Evolutionary conservation across 2,113 vertebrate genomes (phyloP), one percentile per base, ranked within the genome.

Genomic region (Zapornia atra): DNA sequence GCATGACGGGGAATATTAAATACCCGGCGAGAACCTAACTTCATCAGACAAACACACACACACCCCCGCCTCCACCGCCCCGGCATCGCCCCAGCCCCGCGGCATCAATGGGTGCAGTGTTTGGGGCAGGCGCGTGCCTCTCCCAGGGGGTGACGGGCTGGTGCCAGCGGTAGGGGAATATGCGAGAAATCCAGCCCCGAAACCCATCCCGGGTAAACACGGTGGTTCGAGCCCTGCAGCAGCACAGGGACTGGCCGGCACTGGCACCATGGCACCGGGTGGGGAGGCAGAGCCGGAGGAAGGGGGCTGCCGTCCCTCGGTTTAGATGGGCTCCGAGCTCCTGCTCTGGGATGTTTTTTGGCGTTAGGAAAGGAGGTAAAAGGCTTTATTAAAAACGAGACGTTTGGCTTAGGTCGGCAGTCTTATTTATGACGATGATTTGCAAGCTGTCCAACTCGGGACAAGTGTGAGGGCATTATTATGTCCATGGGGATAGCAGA

Each of bases 51-150:
- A 94, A 95, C 71, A 72, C 90, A 28, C 42, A 57, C 51, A 12
- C 36, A 15, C 34, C 4, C 15, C 24, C 40, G 5, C 29, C 60
- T 20, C n/a, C 16, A 20, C 34, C 20, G 1, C 8, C 66, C 57
- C 84, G 4, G 64, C 80, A 82, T 51, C 60, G 17, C 87, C 90
- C 91, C 88, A 5, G 86, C 88, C 92, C 65, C 14, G 4, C 61
- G 0, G 81, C 85, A 44, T 98, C 97, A 98, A 97, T 96, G 96
- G 85, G 82, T 15, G 29, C 94, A 96, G 91, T 97, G 97, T 98
- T 86, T 19, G 77, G 94, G 82, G 38, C 57, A 29, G 86, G 88
- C 79, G 31, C 24, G 69, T 33, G 78, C 38, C 20, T 26, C 54
- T 87, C 95, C 92, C 50, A 0, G 26, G 92, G 94, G 95, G 51